A percentile compares a stretch with the other conserved stretches of the same genome.
Conservation (phyloP, 92 coral and sea anemone species). For the Meandrina meandrites region DNA sequence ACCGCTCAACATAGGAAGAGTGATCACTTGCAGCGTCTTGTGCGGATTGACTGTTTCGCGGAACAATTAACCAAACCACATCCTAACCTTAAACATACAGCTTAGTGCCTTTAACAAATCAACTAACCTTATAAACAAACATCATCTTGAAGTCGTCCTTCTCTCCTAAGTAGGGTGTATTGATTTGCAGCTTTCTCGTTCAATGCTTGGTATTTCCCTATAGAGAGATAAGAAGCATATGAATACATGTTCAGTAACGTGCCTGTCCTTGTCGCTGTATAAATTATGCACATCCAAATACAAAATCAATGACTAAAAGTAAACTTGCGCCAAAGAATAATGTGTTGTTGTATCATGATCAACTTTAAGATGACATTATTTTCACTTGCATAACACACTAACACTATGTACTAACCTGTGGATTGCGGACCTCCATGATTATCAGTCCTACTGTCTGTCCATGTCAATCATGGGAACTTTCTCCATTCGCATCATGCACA, state of each 20-base stretch:
- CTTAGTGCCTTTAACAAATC: neutral
- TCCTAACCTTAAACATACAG: no score
- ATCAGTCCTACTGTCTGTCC: neutral
- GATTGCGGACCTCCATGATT: neutral
- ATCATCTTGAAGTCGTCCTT: neutral
- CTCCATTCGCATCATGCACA: neutral
- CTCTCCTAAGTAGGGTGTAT: neutral
- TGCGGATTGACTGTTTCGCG: no score
- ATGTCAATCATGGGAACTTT: neutral
- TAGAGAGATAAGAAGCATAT: neutral
- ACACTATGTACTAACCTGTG: neutral
- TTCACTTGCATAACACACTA: no score
- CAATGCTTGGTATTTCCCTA: neutral
- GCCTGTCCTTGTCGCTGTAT: no score
- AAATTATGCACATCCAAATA: neutral
- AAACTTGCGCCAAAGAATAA: no score
- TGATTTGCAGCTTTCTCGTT: neutral
- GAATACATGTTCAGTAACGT: neutral
- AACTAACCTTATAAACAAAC: neutral
- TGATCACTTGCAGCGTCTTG: no score
- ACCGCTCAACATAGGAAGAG: no score
- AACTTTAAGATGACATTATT: no score
- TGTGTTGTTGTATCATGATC: no score
- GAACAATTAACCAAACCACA: no score
- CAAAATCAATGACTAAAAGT: no score